A percentile compares a stretch with the other conserved stretches of the same genome.
phyloP scores from a whole-genome alignment of 2,113 vertebrate species.

The Nibea coibor region DNA sequence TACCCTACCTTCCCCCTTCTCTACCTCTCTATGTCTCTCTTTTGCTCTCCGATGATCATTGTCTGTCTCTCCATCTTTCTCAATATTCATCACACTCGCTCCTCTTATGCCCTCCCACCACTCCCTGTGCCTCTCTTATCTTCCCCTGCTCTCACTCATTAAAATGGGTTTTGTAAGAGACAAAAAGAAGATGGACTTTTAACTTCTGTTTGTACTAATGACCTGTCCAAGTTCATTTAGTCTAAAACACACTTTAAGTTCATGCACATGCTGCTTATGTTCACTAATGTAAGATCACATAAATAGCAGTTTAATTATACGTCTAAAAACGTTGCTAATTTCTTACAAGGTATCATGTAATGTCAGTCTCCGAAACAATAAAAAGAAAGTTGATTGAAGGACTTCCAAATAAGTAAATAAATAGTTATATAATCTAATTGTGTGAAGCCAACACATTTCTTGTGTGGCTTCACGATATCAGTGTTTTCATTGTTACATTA shows the following conservation, averaged over 20 bases:
- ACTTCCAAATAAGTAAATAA: background rate
- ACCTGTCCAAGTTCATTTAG: background rate
- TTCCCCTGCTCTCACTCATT: conserved; percentile 7
- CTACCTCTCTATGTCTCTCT: background rate
- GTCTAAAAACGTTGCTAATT: background rate
- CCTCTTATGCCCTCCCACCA: background rate
- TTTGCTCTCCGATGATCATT: conserved; percentile 2
- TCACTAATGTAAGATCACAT: background rate
- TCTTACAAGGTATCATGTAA: no score
- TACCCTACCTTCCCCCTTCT: conserved; percentile 9
- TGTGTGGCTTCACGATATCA: background rate
- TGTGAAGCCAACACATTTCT: background rate
- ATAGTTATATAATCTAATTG: background rate
- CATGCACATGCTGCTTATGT: background rate
- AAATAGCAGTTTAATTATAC: background rate
- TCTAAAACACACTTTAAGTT: background rate
- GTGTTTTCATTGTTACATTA: background rate
- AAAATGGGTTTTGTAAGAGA: conserved; percentile 15
- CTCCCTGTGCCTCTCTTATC: background rate
- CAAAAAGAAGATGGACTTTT: no score
- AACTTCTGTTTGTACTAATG: background rate
- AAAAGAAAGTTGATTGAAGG: background rate
- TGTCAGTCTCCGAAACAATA: background rate
- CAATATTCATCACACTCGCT: background rate
- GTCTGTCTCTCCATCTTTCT: conserved; percentile 8